Evolutionary conservation across 2,797 vertebrate species (phyloP), one percentile per base, ranked within the genome.

Genomic region (Anableps anableps): DNA sequence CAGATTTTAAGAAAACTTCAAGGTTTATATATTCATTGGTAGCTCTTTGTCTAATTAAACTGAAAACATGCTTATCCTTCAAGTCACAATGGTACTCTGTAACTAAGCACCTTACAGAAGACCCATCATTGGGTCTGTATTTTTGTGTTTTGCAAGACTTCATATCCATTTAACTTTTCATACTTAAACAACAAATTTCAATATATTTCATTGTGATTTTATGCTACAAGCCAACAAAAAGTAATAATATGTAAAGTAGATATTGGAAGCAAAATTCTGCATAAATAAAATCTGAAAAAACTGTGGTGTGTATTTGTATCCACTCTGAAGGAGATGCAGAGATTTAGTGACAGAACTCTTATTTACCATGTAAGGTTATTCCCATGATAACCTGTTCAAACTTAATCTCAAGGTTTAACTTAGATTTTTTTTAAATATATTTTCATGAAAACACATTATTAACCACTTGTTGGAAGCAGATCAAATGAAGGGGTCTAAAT

Each of bases 91-190:
- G 1, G 5, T 81, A 75, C 82, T 48, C 74, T 76, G 5, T 80
- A 58, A 60, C 85, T 38, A 45, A 13, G n/a, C 60, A 10, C 78
- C 74, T n/a, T 41, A 58, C 41, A 51, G 58, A 48, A 85, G 82
- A 83, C 58, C 71, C 75, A 68, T 68, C 58, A 29, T 77, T 88
- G 82, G 90, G 78, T n/a, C n/a, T n/a, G n/a, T n/a, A 84, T 83
- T 80, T 71, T 2, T 29, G 14, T 47, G 7, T 6, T 71, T 71
- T 71, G n/a, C 26, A 45, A 47, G 29, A 71, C 26, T 71, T 17
- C 68, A 47, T 45, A 47, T 45, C n/a, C 26, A 13, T 29, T 71
- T 8, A 17, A 13, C 8, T 43, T 26, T n/a, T 70, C 38, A 70
- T 5, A 17, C 16, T 6, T 66, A 38, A 38, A 10, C 34, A 70